Evolutionary conservation across 2,113 vertebrate species (phyloP).

Genomic region (Pelvicachromis taeniatus): DNA sequence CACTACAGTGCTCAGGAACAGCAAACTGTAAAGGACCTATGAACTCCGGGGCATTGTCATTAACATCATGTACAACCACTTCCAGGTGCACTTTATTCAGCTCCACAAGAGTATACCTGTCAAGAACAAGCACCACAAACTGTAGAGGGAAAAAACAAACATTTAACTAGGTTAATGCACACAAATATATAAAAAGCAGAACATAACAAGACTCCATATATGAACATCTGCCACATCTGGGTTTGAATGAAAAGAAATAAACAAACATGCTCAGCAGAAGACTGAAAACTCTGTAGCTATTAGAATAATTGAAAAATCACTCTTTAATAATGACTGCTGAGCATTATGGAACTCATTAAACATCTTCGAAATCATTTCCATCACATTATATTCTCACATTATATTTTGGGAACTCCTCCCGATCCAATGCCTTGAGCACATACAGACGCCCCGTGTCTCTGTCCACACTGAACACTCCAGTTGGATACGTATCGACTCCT

Average conservation of each 20-base stretch:
- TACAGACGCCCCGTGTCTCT: conserved; percentile 70
- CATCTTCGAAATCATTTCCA: not conserved
- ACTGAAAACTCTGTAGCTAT: accelerated
- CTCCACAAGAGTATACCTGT: conserved; percentile 36
- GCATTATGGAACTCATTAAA: accelerated
- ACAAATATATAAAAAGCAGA: accelerated
- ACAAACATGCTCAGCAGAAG: not conserved
- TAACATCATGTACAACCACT: conserved; percentile 79
- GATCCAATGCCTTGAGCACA: conserved; percentile 75
- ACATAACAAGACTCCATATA: not conserved
- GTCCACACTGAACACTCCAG: conserved; percentile 75
- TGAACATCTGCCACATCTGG: not conserved
- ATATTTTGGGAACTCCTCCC: conserved; percentile 76
- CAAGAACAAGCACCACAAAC: conserved; percentile 70
- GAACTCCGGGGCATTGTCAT: conserved; percentile 84
- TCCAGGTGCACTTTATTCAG: conserved; percentile 62
- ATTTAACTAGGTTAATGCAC: accelerated
- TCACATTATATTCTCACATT: conserved; percentile 60
- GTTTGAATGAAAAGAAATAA: accelerated
- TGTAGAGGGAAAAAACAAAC: conserved; percentile 21
- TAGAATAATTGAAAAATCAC: not conserved
- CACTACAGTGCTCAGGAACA: conserved; percentile 74
- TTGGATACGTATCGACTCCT: conserved; percentile 73
- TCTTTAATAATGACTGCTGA: accelerated
- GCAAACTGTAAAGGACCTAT: conserved; percentile 37